These are phyloP conservation scores for Drosophila pallidifrons DNA, from an alignment of 1,140 invertebrate species.

Conservation along the genomic window DNA sequence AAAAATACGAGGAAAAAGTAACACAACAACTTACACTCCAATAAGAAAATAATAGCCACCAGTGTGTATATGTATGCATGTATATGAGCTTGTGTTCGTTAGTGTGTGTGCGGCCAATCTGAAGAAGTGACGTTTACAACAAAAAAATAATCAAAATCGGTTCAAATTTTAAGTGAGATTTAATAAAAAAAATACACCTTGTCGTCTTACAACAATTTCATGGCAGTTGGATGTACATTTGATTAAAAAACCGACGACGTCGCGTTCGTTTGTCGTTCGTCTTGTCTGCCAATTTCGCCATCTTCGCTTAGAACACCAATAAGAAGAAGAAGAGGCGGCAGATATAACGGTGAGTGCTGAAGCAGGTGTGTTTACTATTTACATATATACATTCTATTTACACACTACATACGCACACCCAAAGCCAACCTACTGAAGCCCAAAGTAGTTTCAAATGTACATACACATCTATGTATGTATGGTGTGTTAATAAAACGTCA, in stretches of 20 bases:
- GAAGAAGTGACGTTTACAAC: constrained; percentile 69
- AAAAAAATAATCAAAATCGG: constrained; percentile 39
- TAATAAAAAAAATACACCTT: constrained; percentile 34
- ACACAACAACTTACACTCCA: constrained; percentile 24
- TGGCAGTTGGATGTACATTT: constrained; percentile 41
- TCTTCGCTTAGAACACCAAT: constrained; percentile 46
- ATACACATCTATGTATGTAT: background rate
- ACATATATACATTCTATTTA: constrained; percentile 1
- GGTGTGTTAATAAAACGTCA: constrained; percentile 38
- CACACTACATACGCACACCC: background rate
- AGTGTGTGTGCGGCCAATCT: constrained; percentile 37
- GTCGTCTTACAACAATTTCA: constrained; percentile 26
- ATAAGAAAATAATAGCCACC: constrained; percentile 33
- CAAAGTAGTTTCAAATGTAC: constrained; percentile 11
- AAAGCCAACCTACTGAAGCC: constrained; percentile 2
- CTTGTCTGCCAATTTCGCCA: constrained; percentile 33
- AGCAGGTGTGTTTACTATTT: constrained; percentile 50
- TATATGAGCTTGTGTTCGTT: constrained; percentile 40
- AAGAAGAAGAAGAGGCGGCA: constrained; percentile 29
- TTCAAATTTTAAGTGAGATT: constrained; percentile 68
- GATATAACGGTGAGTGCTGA: constrained; percentile 47
- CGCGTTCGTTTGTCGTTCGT: constrained; percentile 44
- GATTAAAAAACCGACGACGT: constrained; percentile 49
- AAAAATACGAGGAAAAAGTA: constrained; percentile 1
- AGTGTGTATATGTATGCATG: constrained; percentile 44